These are phyloP conservation scores for Poeciliopsis prolifica DNA, from an alignment of 2,113 vertebrate genomes.

Conservation along the genomic window DNA sequence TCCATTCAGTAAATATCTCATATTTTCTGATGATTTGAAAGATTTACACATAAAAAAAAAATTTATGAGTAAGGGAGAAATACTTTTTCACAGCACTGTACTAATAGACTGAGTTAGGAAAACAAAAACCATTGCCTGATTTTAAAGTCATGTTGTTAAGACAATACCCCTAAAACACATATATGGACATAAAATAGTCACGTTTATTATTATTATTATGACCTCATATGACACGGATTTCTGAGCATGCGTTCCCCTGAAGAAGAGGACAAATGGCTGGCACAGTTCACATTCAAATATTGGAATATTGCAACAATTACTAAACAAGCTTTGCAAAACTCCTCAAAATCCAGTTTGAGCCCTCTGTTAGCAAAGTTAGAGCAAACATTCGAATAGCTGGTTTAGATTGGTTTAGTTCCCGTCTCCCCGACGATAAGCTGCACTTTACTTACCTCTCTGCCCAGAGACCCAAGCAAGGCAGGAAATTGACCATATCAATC, in stretches of 20 bases:
- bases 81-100: neutral
- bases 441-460: slow-evolving; percentile 66
- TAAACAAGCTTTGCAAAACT: neutral
- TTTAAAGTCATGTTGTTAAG: neutral
- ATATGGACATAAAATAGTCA: too few species aligned
- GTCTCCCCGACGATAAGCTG: slow-evolving; percentile 15
- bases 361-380: slow-evolving; percentile 62
- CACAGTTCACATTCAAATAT: slow-evolving; percentile 3
- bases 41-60: neutral
- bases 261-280: slow-evolving; percentile 1
- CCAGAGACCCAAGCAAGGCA: slow-evolving; percentile 39
- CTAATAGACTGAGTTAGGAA: neutral
- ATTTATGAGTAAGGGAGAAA: neutral
- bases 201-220: too few species aligned
- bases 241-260: neutral
- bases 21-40: neutral
- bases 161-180: too few species aligned
- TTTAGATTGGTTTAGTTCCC: slow-evolving; percentile 62
- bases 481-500: slow-evolving; percentile 83
- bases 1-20: neutral
- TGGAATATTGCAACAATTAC: neutral
- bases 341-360: slow-evolving; percentile 1
- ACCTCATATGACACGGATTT: neutral
- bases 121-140: neutral
- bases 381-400: slow-evolving; percentile 34